Base-by-base conservation (phyloP, 1,140 invertebrate species). In the Drosophila pachea region DNA sequence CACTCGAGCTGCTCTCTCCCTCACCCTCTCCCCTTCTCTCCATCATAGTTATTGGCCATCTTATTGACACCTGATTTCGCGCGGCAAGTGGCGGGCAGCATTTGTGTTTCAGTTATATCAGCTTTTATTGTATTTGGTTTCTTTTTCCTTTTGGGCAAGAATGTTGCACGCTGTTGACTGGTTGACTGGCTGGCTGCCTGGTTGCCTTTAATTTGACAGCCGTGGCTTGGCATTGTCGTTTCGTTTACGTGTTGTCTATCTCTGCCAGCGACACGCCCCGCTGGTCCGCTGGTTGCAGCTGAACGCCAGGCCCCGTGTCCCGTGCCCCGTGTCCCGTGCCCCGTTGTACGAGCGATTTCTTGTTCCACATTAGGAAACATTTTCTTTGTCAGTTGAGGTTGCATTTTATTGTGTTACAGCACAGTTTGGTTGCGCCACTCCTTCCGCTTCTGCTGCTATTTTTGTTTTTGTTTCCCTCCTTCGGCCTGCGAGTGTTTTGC, bases 381-480 rank as follows among this genome's bases (percentile, higher is more conserved):
- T 83, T 83, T 83, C 79, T 83, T 83, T 83, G 79, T 83, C 79
- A 83, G 79, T 83, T 84, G 76, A 79, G 81, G 79, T 83, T 83
- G 79, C 76, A 83, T 86, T 83, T 83, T 83, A 83, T 83, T 83
- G 78, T 83, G 79, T 83, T 84, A 70, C 74, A 84, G 65, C 73
- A 68, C 56, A 86, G 81, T 86, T 84, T 68, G 68, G 76, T 68
- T 67, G 45, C 52, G 50, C 50, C 60, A 31, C 47, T 35, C 16
- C 48, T 65, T 9, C 38, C 0, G 9, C 40, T 38, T 12, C 16
- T 42, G 33, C 38, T 49, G 5, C 12, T 32, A 16, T 58, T 48
- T 33, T 36, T 33, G 8, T 55, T 59, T 43, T 35, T 63, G 16
- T 32, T 54, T 59, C 22, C 1, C 22, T 22, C 22, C 22, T 22